phyloP scores from a whole-genome alignment of 2,113 vertebrate genomes.

The Prunella fulvescens region DNA sequence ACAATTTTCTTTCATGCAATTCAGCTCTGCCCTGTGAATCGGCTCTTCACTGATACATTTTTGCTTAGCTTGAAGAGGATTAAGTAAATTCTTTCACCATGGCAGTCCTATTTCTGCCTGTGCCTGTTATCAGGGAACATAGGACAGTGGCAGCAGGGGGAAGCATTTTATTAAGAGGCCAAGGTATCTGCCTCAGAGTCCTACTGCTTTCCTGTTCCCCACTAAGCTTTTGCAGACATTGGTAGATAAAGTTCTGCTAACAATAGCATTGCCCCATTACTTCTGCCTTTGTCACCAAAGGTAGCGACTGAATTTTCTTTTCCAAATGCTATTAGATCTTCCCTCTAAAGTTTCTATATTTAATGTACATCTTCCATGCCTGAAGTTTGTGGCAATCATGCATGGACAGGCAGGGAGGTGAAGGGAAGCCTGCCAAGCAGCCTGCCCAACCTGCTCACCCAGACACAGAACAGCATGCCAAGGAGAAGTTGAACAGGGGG shows the following conservation, averaged over 20 bases:
- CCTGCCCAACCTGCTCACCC: accelerated
- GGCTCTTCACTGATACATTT: constrained; percentile 32
- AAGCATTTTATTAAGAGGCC: constrained; percentile 1
- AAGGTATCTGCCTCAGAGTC: background rate
- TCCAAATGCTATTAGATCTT: background rate
- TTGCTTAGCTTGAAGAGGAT: constrained; percentile 41
- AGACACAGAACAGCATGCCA: background rate
- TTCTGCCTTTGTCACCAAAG: constrained; percentile 20
- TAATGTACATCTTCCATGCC: background rate
- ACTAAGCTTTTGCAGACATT: background rate
- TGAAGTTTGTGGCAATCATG: background rate
- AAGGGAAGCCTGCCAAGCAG: background rate
- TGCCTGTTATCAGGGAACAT: constrained; percentile 51
- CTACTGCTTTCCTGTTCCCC: background rate
- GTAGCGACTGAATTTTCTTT: constrained; percentile 15
- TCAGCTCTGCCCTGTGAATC: constrained; percentile 30
- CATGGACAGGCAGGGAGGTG: background rate
- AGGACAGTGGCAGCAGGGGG: background rate
- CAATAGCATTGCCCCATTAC: constrained; percentile 11
- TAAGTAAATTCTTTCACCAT: constrained; percentile 51
- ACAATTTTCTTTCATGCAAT: constrained; percentile 5
- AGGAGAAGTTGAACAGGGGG: background rate
- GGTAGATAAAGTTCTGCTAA: constrained; percentile 46
- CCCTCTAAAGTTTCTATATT: constrained; percentile 12
- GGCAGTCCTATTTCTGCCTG: constrained; percentile 51